Evolutionary conservation across 2,888 invertebrate species (phyloP).

Genomic region (Molanna angustata): DNA sequence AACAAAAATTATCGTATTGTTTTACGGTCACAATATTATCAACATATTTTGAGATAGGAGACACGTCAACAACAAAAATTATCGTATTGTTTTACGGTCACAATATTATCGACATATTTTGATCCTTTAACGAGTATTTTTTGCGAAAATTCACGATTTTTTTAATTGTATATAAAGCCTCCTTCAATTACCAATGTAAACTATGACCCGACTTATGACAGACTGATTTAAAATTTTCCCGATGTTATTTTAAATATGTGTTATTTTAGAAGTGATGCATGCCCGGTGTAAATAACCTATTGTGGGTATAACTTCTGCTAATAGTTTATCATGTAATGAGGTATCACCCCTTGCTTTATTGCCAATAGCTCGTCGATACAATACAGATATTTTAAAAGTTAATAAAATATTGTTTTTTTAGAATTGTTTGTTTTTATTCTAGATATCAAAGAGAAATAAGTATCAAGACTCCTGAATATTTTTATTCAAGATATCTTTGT

Average conservation of each 20-base stretch:
- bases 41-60: background rate
- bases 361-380: slow-evolving; percentile 12
- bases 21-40: slow-evolving; percentile 29
- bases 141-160: too few species aligned
- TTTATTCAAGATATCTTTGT: too few species aligned
- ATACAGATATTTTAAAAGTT: too few species aligned
- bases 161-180: too few species aligned
- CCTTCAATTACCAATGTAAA: slow-evolving; percentile 7
- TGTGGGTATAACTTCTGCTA: slow-evolving; percentile 24
- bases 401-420: too few species aligned
- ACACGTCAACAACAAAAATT: too few species aligned
- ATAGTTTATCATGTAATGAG: slow-evolving; percentile 24
- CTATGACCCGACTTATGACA: slow-evolving; percentile 24
- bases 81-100: too few species aligned
- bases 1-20: slow-evolving; percentile 24
- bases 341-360: slow-evolving; percentile 25
- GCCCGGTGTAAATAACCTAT: slow-evolving; percentile 13
- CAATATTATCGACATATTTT: too few species aligned
- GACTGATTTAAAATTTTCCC: slow-evolving; percentile 24
- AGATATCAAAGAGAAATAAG: too few species aligned
- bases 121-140: too few species aligned
- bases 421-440: too few species aligned
- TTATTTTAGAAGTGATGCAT: slow-evolving; percentile 1
- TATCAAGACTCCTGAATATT: too few species aligned
- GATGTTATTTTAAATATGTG: slow-evolving; percentile 11